phyloP scores from a whole-genome alignment of 2,113 vertebrate species.

The Caloenas nicobarica region DNA sequence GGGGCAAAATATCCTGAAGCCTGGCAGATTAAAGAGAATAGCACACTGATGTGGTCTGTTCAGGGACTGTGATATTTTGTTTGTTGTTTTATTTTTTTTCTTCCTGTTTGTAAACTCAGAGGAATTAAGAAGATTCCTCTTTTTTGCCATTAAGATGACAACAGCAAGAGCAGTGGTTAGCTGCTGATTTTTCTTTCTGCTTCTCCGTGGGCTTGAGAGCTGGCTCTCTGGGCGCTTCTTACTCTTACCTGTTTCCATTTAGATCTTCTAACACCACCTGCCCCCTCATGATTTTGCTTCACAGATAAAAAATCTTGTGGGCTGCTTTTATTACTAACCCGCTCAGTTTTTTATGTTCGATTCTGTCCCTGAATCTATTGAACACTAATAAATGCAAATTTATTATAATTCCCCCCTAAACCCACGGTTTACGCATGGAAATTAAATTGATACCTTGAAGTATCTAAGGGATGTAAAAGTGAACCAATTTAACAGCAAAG shows the following conservation, averaged over 20 bases:
- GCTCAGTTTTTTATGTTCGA: conserved; percentile 13
- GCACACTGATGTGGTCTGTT: background rate
- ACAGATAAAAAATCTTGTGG: conserved; percentile 10
- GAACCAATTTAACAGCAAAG: background rate
- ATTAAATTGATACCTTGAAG: conserved; percentile 44
- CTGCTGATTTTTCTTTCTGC: conserved; percentile 1
- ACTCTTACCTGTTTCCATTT: background rate
- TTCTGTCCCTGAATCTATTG: conserved; percentile 37
- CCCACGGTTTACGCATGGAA: conserved; percentile 42
- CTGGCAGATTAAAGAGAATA: background rate
- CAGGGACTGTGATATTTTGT: background rate
- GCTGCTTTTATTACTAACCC: conserved; percentile 54
- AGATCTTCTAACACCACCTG: conserved; percentile 4
- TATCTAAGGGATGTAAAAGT: conserved; percentile 30
- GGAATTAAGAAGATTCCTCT: conserved; percentile 3
- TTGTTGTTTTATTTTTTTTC: background rate
- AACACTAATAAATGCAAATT: conserved; percentile 52
- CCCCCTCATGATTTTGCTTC: conserved; percentile 43
- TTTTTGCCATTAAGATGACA: background rate
- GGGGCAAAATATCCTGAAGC: background rate
- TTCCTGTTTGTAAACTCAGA: background rate
- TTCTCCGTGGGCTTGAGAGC: background rate
- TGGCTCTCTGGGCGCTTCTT: conserved; percentile 22
- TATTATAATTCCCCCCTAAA: conserved; percentile 31
- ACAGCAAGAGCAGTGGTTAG: background rate